A percentile compares a stretch with the other conserved stretches of the same genome.
phyloP scores from a whole-genome alignment of 2,113 vertebrate genomes.

The Anarrhichthys ocellatus region DNA sequence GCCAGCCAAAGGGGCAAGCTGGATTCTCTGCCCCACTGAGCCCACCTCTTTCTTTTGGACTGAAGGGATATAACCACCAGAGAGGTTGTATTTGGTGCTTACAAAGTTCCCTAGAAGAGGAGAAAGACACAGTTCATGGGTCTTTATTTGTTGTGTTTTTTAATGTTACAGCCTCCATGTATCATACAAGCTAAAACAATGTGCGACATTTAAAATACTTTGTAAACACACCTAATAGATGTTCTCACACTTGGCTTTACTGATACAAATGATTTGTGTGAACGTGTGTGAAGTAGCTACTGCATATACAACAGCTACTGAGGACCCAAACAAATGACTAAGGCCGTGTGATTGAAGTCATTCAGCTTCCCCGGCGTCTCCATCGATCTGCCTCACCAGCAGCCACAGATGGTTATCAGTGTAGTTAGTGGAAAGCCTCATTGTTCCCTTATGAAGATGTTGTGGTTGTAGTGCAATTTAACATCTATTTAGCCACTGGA shows the following conservation, averaged over 20 bases:
- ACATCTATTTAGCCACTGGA: constrained; percentile 56
- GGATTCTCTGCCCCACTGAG: constrained; percentile 93
- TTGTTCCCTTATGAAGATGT: constrained; percentile 62
- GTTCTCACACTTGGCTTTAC: constrained; percentile 8
- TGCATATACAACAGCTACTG: constrained; percentile 42
- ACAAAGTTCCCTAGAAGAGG: constrained; percentile 86
- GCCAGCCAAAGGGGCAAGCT: constrained; percentile 87
- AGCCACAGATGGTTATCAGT: constrained; percentile 58
- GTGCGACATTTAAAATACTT: constrained; percentile 8
- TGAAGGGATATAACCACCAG: constrained; percentile 87
- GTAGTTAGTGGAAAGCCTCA: constrained; percentile 61
- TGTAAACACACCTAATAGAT: constrained; percentile 13
- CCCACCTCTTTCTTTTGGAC: constrained; percentile 96
- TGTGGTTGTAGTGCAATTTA: constrained; percentile 54
- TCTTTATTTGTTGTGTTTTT: background rate
- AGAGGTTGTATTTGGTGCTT: constrained; percentile 86
- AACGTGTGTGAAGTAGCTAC: background rate
- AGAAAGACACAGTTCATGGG: constrained; percentile 2
- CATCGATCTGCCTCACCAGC: constrained; percentile 24
- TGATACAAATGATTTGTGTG: background rate
- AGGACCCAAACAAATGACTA: constrained; percentile 26
- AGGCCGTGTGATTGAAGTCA: constrained; percentile 44
- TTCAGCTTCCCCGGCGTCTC: constrained; percentile 35
- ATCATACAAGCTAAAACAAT: background rate
- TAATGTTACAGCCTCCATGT: background rate